Evolutionary conservation across 2,113 vertebrate species (phyloP).

Genomic region (Mustela nigripes): DNA sequence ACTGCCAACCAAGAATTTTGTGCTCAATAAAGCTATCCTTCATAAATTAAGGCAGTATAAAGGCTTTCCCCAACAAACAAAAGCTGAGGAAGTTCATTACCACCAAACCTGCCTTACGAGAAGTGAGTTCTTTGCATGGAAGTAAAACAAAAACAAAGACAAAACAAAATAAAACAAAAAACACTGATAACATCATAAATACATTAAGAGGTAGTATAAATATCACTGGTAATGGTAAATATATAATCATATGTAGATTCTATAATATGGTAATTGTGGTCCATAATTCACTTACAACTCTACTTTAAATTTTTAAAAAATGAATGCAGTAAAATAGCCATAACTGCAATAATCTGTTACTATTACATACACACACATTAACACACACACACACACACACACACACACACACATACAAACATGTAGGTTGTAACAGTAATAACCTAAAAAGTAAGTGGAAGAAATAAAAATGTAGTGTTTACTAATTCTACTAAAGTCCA

Average conservation of each 20-base stretch:
- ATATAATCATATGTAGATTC: not conserved
- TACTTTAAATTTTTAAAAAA: not conserved
- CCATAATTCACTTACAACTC: not conserved
- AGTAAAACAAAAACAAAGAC: not conserved
- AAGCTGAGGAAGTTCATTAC: not conserved
- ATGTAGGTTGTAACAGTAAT: not conserved
- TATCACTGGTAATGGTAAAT: not conserved
- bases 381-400: not conserved
- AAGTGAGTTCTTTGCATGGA: not conserved
- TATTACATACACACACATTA: not conserved
- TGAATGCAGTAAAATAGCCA: not conserved
- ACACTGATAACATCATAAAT: not conserved
- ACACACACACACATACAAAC: too few relatives aligned
- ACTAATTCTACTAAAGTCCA: not conserved
- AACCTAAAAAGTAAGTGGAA: not conserved
- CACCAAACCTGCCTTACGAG: not conserved
- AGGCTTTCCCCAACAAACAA: not conserved
- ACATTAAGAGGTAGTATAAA: not conserved
- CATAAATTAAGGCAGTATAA: not conserved
- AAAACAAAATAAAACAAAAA: not conserved
- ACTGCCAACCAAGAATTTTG: not conserved
- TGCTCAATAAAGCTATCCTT: not conserved
- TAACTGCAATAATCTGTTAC: not conserved
- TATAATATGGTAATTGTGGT: not conserved
- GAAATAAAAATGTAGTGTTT: not conserved